Conservation (phyloP, 1,140 invertebrate species). For the Brachionus koreanus region DNA sequence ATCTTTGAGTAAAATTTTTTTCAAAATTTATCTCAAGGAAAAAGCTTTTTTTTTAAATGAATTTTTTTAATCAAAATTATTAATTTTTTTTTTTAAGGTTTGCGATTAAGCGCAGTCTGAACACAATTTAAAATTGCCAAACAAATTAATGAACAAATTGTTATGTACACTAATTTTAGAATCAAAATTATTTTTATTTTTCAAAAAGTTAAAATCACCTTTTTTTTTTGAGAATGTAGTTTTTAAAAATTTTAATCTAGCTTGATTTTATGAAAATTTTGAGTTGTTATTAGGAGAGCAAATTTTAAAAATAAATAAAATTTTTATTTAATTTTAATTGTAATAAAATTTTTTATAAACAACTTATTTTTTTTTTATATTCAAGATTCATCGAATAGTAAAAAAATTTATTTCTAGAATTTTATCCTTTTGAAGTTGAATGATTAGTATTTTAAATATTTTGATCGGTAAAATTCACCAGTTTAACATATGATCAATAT, state of each 20-base stretch:
- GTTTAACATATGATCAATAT: no score
- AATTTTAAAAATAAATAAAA: not conserved
- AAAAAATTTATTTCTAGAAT: no score
- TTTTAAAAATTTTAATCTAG: not conserved
- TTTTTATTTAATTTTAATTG: not conserved
- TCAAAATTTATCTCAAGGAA: not conserved
- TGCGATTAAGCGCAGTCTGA: conserved; percentile 15
- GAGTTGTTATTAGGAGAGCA: not conserved
- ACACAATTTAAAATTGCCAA: not conserved
- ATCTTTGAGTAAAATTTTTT: conserved; percentile 8
- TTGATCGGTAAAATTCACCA: no score
- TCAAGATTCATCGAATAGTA: no score
- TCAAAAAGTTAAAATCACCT: not conserved
- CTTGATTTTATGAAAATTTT: not conserved
- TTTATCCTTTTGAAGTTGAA: no score
- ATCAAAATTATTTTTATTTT: not conserved
- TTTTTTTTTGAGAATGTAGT: not conserved
- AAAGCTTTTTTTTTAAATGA: not conserved
- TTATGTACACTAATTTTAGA: conserved; percentile 4
- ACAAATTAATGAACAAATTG: not conserved
- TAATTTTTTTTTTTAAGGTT: not conserved
- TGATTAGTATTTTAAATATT: no score
- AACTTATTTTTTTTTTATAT: no score
- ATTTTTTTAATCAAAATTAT: no score
- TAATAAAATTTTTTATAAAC: not conserved